Base-by-base conservation (phyloP, 2,113 vertebrate genomes). In the Micronisus gabar region DNA sequence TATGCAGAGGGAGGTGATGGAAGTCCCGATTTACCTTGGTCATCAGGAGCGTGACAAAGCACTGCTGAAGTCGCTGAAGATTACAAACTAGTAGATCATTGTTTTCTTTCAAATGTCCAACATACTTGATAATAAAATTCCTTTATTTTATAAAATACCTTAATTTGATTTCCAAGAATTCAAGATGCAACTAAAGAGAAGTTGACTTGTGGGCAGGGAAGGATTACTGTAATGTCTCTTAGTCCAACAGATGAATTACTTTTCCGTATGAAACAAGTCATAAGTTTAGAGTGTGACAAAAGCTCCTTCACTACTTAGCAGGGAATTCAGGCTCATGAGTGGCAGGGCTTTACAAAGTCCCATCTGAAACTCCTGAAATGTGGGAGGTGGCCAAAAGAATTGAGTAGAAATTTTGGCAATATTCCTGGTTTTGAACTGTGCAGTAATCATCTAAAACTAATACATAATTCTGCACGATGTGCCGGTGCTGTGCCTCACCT, bases 391-490 rank as follows among this genome's bases (percentile, higher is more conserved):
- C 62, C 27, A 11, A 14, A 41, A 76, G n/a, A 71, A 56, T 2
- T 2, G 30, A 29, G n/a, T 14, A 23, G 68, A 13, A 25, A 26
- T 59, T 25, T 56, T 18, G 52, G 48, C 27, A 40, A 13, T 9
- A 7, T 40, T 43, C 16, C 50, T 43, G 18, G 17, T 6, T n/a
- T n/a, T 56, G 30, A 40, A 6, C 58, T 17, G 4, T 30, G 15
- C 45, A 16, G 43, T 26, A 76, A 29, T 18, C 26, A 13, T 20
- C 36, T 55, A 34, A 68, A 32, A 38, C 13, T 11, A 26, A 25
- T 11, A 5, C 6, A 0, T 9, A 5, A 6, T 15, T 21, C 26
- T 0, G 23, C 30, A 2, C 4, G 16, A 18, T 7, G 48, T 34
- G 66, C 11, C 1, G 3, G 18, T 34, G n/a, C 48, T 13, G 30